Percentiles rank a stretch among this genome's conserved stretches.
phyloP scores from a whole-genome alignment of 2,113 vertebrate species.

The Sardina pilchardus region DNA sequence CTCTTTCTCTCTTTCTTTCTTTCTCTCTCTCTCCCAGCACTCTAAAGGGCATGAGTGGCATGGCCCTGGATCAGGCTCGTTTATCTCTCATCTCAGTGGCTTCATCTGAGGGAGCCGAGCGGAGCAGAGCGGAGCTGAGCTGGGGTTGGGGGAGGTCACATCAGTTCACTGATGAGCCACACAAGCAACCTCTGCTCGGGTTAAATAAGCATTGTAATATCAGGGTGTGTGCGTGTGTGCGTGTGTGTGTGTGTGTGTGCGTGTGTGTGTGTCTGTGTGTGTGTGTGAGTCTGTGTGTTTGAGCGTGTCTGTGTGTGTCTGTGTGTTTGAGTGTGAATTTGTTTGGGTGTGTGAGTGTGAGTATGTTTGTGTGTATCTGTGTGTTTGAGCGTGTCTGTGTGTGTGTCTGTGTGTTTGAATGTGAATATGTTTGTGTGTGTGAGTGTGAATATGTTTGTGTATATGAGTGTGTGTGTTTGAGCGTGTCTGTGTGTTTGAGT shows the following conservation, averaged over 20 bases:
- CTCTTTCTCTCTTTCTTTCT: background rate
- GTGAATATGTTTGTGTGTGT: background rate
- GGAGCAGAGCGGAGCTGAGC: background rate
- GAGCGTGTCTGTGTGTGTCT: background rate
- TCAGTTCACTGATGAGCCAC: background rate
- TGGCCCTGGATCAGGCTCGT: background rate
- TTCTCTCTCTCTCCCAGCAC: background rate
- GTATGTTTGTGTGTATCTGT: background rate
- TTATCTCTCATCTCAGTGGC: background rate
- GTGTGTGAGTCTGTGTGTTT: background rate
- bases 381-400: conserved; percentile 15
- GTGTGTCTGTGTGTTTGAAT: conserved; percentile 9
- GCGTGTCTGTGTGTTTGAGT: background rate
- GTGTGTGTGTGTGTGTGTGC: background rate
- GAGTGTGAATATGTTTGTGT: background rate
- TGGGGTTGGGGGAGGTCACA: background rate
- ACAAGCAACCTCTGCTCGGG: background rate
- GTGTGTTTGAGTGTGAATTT: background rate
- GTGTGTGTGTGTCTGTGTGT: background rate
- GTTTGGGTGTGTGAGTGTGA: background rate
- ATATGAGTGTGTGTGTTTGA: background rate
- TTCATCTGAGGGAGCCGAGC: background rate
- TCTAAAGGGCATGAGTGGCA: too few species aligned
- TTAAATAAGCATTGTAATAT: background rate
- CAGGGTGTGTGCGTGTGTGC: background rate